Percentiles rank a stretch among this genome's conserved stretches.
Evolutionary conservation across 2,888 invertebrate genomes (phyloP).

Genomic region (Zootermopsis nevadensis): DNA sequence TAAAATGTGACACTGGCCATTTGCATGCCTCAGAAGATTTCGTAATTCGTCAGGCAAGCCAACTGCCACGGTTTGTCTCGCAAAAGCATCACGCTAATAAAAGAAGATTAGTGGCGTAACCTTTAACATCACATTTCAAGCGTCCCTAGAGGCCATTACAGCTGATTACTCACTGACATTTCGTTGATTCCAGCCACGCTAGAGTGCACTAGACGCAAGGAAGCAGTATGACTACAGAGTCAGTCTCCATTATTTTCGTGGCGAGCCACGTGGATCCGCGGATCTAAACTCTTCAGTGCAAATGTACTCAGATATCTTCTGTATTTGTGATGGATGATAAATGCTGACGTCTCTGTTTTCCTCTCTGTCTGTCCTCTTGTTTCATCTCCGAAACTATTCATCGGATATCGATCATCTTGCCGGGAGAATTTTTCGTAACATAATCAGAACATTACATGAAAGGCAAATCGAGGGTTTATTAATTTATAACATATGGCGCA

Average conservation of each 20-base stretch:
- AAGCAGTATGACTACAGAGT: neutral
- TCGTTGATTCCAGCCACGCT: conserved; percentile 15
- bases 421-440: no score
- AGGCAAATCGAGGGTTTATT: no score
- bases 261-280: neutral
- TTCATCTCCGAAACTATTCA: no score
- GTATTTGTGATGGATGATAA: no score
- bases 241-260: neutral
- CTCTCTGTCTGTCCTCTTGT: no score
- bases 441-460: no score
- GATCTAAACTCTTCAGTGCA: neutral
- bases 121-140: conserved; percentile 49
- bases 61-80: neutral
- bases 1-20: no score
- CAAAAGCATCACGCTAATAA: neutral
- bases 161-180: conserved; percentile 49
- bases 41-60: neutral
- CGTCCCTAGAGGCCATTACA: conserved; percentile 46
- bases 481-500: no score
- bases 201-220: conserved; percentile 4
- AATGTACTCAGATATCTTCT: neutral
- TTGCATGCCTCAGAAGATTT: no score
- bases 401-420: no score
- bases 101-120: conserved; percentile 44
- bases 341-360: no score